phyloP scores from a whole-genome alignment of 2,113 vertebrate genomes.

The Oriolus oriolus region DNA sequence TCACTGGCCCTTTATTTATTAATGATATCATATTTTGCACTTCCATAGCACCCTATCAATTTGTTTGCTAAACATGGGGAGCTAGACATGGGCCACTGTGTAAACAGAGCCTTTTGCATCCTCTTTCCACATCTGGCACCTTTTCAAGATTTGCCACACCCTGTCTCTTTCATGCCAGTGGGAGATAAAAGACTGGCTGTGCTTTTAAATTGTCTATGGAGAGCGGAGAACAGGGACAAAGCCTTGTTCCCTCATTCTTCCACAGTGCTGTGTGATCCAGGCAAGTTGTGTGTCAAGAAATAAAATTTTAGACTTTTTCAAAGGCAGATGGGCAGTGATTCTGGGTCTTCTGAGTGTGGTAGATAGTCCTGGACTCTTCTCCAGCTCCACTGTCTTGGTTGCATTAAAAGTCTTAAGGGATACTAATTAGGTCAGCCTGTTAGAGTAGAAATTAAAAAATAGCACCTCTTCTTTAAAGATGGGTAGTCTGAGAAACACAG shows the following conservation, averaged over 20 bases:
- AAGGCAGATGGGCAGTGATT: not conserved
- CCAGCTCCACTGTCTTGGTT: not conserved
- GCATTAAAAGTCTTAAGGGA: not conserved
- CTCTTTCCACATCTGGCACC: not conserved
- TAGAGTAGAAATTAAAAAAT: slow-evolving; percentile 37
- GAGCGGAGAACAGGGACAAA: not conserved
- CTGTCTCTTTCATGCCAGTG: not conserved
- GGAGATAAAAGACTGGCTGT: not conserved
- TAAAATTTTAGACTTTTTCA: not conserved
- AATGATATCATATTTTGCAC: slow-evolving; percentile 22
- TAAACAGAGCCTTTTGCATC: slow-evolving; percentile 14
- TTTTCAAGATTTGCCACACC: not conserved
- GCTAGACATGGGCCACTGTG: not conserved
- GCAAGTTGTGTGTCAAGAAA: not conserved
- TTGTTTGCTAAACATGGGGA: not conserved
- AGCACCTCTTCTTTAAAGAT: not conserved
- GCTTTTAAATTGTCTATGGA: not conserved
- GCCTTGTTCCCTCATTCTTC: not conserved
- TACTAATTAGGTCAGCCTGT: slow-evolving; percentile 34
- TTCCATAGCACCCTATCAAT: slow-evolving; percentile 15
- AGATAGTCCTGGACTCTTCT: not conserved
- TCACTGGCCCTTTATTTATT: slow-evolving; percentile 34
- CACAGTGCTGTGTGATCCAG: not conserved
- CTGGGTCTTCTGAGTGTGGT: not conserved
- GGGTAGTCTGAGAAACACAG: not conserved